Evolutionary conservation across 1,140 invertebrate genomes (phyloP), one percentile per base, ranked within the genome.

Genomic region (Megalonaias nervosa): DNA sequence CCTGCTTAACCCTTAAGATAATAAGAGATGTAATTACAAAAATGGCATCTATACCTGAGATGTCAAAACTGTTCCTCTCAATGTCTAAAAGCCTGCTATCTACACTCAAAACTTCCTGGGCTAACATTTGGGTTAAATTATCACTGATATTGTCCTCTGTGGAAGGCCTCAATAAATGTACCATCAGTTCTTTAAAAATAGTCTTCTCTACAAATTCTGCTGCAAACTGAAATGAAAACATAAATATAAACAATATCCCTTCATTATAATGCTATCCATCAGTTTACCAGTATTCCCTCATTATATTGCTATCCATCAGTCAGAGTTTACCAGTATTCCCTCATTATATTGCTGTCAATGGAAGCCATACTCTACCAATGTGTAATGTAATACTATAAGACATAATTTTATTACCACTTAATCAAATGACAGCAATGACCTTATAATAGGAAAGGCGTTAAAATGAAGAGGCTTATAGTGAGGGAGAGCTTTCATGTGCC

Each of bases 61-160:
- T 94, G 93, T 97, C 95, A 90, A 95, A 93, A 75, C 94, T 94
- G 80, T 94, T 94, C 85, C 96, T 96, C 17, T 95, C 96, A 71
- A 94, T 93, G 85, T 96, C 94, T 23, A 97, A 92, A 31, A 98
- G 89, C 62, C 95, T 91, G 83, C 94, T 92, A 89, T 98, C 97
- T 5, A 95, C 95, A 57, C 94, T 93, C 76, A 97, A 87, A 38
- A 98, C 94, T 92, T 97, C 95, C 90, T 97, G 95, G 17, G 94
- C 96, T 73, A 97, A 91, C n/a, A 97, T 88, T 90, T 94, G 94
- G 1, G 94, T 94, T 90, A 94, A 96, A 90, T 96, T 95, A 86
- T 93, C 94, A 48, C 38, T 48, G 60, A 93, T 93, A 81, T 93
- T 79, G 6, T 85, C 93, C 83, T 95, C 94, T 65, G 96, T 89